Percentiles rank a stretch among this genome's conserved stretches.
Conservation (phyloP, 1,140 invertebrate genomes). For the Ceratoteleas bidentatus region DNA sequence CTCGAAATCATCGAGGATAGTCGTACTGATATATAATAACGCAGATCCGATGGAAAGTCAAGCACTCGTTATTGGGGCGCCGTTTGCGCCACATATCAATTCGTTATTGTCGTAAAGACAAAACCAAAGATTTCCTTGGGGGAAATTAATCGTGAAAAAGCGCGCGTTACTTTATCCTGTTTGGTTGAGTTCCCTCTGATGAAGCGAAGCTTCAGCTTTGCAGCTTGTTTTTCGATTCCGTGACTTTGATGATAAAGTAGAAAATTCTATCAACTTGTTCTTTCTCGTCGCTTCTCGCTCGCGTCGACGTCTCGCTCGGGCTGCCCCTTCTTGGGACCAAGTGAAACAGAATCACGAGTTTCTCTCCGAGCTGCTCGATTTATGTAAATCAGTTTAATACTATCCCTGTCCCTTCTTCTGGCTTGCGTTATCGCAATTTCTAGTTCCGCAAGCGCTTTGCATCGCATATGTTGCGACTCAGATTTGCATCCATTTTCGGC, state of each 20-base stretch:
- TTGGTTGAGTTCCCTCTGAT: constrained; percentile 63
- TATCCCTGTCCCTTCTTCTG: constrained; percentile 61
- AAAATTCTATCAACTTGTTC: constrained; percentile 67
- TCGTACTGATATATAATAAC: constrained; percentile 35
- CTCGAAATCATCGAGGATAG: constrained; percentile 15
- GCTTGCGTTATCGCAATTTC: constrained; percentile 71
- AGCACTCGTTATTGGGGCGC: constrained; percentile 10
- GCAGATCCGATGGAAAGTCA: background rate
- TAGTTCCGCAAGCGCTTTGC: constrained; percentile 65
- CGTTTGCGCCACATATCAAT: constrained; percentile 25
- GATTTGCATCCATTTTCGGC: constrained; percentile 71
- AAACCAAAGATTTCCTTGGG: constrained; percentile 55
- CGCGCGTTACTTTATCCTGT: constrained; percentile 64
- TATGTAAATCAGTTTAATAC: constrained; percentile 76
- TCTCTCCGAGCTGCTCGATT: constrained; percentile 69
- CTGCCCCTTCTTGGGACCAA: constrained; percentile 31
- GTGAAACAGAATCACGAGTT: constrained; percentile 66
- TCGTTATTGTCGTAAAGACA: constrained; percentile 38
- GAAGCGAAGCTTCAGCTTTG: constrained; percentile 61
- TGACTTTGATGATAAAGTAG: constrained; percentile 67
- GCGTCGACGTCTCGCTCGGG: constrained; percentile 13
- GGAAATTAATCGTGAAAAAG: constrained; percentile 66
- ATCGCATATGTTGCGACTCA: constrained; percentile 60
- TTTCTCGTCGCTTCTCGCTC: constrained; percentile 12
- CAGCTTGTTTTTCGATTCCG: constrained; percentile 67